phyloP scores from a whole-genome alignment of 2,888 invertebrate genomes.

The Tetragonisca angustula region DNA sequence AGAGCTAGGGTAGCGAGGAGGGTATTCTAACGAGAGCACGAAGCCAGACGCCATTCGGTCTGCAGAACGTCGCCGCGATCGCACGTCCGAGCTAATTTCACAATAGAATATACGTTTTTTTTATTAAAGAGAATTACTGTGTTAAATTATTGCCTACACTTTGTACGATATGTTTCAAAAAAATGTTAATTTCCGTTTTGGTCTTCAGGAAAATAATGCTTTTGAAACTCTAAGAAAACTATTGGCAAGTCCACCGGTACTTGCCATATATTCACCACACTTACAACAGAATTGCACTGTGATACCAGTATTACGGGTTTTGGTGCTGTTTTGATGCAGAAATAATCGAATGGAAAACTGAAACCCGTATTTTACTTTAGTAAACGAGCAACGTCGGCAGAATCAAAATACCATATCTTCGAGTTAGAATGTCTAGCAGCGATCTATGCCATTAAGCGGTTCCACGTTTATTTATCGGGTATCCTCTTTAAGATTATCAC shows the following conservation, averaged over 20 bases:
- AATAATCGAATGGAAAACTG: not conserved
- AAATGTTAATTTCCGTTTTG: not conserved
- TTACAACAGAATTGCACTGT: not conserved
- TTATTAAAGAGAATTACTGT: no score
- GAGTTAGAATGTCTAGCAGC: not conserved
- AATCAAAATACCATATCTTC: slow-evolving; percentile 19
- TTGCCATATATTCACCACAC: not conserved
- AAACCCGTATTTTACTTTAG: not conserved
- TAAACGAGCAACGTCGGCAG: not conserved
- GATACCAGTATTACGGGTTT: slow-evolving; percentile 1
- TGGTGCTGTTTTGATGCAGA: not conserved
- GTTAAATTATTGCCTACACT: no score
- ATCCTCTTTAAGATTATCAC: slow-evolving; percentile 15
- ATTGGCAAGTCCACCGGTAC: not conserved
- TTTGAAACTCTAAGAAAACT: not conserved
- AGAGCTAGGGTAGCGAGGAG: no score
- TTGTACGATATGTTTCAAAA: not conserved
- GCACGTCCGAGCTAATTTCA: no score
- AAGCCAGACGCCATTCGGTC: no score
- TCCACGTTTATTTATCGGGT: not conserved
- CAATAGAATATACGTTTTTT: no score
- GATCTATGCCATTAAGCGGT: not conserved
- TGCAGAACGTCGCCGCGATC: no score
- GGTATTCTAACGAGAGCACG: no score
- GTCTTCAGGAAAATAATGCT: not conserved